Percentiles rank a stretch among this genome's conserved stretches.
Evolutionary conservation across 2,113 vertebrate genomes (phyloP).

Genomic region (Callocephalon fimbriatum): DNA sequence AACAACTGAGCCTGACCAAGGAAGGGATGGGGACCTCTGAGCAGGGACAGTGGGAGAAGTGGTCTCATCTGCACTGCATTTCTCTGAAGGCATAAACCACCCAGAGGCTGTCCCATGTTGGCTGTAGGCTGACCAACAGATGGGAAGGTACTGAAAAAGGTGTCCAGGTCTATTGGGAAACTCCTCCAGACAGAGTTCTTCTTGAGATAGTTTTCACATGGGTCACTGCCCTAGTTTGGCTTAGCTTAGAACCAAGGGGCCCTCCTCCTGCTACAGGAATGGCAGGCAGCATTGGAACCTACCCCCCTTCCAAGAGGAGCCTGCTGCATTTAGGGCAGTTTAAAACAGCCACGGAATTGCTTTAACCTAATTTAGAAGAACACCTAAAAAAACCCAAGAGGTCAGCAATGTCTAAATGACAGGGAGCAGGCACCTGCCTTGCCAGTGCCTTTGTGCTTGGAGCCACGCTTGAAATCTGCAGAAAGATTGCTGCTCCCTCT

Average conservation of each 20-base stretch:
- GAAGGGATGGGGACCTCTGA: fast-evolving
- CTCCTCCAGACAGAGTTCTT: background rate
- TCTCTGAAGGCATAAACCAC: background rate
- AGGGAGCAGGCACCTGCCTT: background rate
- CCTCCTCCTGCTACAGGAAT: background rate
- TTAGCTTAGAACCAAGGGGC: background rate
- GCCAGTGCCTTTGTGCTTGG: background rate
- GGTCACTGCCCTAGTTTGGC: background rate
- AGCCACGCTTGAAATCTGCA: background rate
- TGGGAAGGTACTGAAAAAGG: background rate
- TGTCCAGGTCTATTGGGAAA: background rate
- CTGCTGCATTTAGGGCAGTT: background rate
- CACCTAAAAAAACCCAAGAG: background rate
- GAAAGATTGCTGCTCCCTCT: background rate
- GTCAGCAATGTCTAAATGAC: background rate
- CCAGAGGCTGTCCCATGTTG: background rate
- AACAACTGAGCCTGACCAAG: background rate
- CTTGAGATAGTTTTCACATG: background rate
- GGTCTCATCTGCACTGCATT: background rate
- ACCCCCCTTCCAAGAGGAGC: fast-evolving
- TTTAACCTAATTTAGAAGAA: background rate
- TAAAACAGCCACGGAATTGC: background rate
- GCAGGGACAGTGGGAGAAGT: background rate
- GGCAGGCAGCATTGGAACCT: background rate
- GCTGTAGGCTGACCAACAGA: background rate